Evolutionary conservation across 1,140 invertebrate genomes (phyloP).

Genomic region (Drosophila nigromelanica): DNA sequence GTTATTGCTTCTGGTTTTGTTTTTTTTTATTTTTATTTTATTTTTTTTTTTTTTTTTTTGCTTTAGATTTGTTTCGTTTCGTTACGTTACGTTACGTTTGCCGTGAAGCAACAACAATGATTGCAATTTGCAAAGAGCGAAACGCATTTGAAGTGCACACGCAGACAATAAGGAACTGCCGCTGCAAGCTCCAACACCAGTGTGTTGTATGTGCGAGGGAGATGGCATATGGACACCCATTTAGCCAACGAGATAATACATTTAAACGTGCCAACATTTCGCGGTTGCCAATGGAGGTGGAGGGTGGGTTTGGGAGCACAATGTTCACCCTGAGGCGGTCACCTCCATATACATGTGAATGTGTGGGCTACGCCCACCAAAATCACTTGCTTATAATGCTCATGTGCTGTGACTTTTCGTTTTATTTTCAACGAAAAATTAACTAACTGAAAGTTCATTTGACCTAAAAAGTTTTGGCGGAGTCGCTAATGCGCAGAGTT

Average conservation of each 20-base stretch:
- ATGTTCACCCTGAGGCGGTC: neutral
- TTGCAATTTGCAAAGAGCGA: conserved; percentile 73
- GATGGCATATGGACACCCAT: conserved; percentile 15
- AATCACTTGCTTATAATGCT: conserved; percentile 34
- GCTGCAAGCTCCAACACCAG: too few relatives aligned
- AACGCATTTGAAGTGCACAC: conserved; percentile 67
- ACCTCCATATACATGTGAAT: conserved; percentile 1
- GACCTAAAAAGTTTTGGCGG: neutral
- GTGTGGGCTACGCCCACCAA: conserved; percentile 13
- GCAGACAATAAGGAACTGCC: conserved; percentile 2
- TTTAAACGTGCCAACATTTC: conserved; percentile 67
- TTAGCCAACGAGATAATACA: conserved; percentile 54
- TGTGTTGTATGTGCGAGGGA: conserved; percentile 9
- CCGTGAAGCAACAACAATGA: conserved; percentile 60
- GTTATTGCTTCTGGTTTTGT: conserved; percentile 9
- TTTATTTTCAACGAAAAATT: conserved; percentile 15
- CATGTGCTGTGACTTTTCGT: conserved; percentile 30
- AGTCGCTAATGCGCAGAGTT: neutral
- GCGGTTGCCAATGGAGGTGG: conserved; percentile 23
- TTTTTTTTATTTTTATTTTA: conserved; percentile 32
- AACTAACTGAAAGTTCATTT: conserved; percentile 11
- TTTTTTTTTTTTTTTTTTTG: conserved; percentile 31
- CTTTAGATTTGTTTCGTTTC: conserved; percentile 30
- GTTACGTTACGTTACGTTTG: conserved; percentile 29
- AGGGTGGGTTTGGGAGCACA: neutral